Evolutionary conservation across 2,797 vertebrate genomes (phyloP), one percentile per base, ranked within the genome.

Genomic region (Cichlasoma orientale): DNA sequence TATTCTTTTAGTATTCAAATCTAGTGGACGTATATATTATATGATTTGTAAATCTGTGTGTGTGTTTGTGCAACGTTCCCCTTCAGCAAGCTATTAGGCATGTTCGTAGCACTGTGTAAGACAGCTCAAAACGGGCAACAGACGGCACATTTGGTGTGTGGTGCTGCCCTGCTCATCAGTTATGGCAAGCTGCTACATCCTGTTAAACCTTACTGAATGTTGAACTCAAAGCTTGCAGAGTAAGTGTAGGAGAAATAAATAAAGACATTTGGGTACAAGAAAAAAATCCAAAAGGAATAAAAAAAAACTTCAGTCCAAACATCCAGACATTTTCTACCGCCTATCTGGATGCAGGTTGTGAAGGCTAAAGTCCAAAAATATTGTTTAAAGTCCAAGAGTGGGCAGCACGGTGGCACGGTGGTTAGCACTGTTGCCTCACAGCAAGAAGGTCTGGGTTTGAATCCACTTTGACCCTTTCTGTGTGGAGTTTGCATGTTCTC

Each of bases 91-190:
- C 72, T 82, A 54, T 71, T 82, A 18, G 23, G 47, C 41, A 56
- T 66, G 66, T 57, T 81, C 74, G 55, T 59, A 56, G 61, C 79
- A 59, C 69, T 5, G 1, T 72, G 73, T 63, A 38, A 74, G 63
- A 58, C 58, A 75, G 53, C 54, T 58, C 56, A 76, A 41, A 72
- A 58, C 50, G 76, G 63, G 44, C 61, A 86, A 84, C 86, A 88
- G 84, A 85, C 89, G 83, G 84, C 57, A 82, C 56, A 73, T 78
- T 85, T 78, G 71, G 72, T 80, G 74, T 53, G 72, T 44, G 72
- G 77, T 75, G 71, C 18, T 57, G 72, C 72, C 72, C 61, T 33
- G 72, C 81, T 87, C 82, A 83, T 90, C 86, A 89, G 56, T 29
- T 52, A 73, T 56, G 8, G 63, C 78, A 75, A 82, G 80, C 82